Percentiles rank a stretch among this genome's conserved stretches.
Evolutionary conservation across 2,113 vertebrate species (phyloP).

Genomic region (Orientallactaga bullata): DNA sequence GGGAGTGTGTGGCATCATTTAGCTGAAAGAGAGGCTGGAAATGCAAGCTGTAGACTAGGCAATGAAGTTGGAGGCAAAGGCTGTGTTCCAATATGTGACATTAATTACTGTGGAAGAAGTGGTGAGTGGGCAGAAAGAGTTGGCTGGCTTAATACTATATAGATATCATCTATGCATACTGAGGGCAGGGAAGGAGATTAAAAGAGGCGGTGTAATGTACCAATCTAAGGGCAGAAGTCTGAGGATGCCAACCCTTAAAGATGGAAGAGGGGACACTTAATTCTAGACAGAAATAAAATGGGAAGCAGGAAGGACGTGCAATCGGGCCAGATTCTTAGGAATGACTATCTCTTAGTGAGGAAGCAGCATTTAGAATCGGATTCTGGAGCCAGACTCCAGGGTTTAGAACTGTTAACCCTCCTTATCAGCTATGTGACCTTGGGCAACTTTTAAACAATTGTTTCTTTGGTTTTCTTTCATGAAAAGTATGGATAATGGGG

Average conservation of each 20-base stretch:
- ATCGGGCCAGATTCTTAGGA: neutral
- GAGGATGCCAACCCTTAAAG: neutral
- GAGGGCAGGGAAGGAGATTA: neutral
- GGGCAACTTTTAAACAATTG: neutral
- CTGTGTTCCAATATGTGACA: neutral
- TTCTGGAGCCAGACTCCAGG: neutral
- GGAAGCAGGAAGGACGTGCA: neutral
- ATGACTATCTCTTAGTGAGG: neutral
- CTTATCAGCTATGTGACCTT: neutral
- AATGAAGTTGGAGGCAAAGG: neutral
- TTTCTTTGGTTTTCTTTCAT: conserved; percentile 14
- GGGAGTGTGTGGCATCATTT: neutral
- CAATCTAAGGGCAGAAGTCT: neutral
- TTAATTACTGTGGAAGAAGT: neutral
- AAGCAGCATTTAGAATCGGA: neutral
- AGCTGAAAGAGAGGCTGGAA: neutral
- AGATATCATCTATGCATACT: neutral
- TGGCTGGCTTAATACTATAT: neutral
- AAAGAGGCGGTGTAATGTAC: neutral
- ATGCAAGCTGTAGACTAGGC: neutral
- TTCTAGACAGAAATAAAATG: neutral
- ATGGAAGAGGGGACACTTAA: neutral
- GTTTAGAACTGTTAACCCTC: neutral
- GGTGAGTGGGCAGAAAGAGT: neutral
- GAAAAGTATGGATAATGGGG: neutral